Base-by-base conservation (phyloP, 2,113 vertebrate genomes). In the Pedionomus torquatus region DNA sequence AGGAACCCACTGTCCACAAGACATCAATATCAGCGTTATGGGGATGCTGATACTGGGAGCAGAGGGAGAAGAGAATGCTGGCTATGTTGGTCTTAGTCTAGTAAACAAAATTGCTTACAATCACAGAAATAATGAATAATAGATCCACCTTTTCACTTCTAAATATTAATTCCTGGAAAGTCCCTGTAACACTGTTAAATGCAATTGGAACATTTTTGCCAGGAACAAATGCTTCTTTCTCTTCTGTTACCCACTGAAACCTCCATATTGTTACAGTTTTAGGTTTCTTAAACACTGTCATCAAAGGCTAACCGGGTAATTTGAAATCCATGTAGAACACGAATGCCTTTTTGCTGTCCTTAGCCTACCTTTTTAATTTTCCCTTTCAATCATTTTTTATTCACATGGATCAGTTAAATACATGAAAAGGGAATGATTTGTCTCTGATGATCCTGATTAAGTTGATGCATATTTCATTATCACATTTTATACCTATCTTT, bases 381-480 rank as follows among this genome's bases (percentile, higher is more conserved):
- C 95, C 78, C 84, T 72, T 90, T 63, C 74, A 81, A 86, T 92
- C 31, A 95, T 96, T 97, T 97, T 88, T 86, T 93, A 96, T 97
- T 95, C 93, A 93, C 60, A 66, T 39, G 46, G 57, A 95, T 96
- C 63, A 52, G 82, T 94, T 95, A 95, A 98, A 94, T 96, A 61
- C 24, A 80, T 93, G 83, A 95, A 97, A 89, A 84, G 65, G 43
- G 91, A 97, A 93, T 91, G 80, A 88, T 61, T 79, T 91, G 7
- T 90, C 89, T 97, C 79, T 97, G 93, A 94, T 95, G 60, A 90
- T 96, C 91, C 81, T 96, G 81, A 95, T 97, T 96, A 96, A 93
- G 68, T 91, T 91, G 85, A 96, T 96, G 92, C 65, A 92, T 95
- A 96, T 97, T 98, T 98, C n/a, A 96, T 92, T 92, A 70, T 48